Base-by-base conservation (phyloP, 2,888 invertebrate genomes). In the Lithophane leautieri region DNA sequence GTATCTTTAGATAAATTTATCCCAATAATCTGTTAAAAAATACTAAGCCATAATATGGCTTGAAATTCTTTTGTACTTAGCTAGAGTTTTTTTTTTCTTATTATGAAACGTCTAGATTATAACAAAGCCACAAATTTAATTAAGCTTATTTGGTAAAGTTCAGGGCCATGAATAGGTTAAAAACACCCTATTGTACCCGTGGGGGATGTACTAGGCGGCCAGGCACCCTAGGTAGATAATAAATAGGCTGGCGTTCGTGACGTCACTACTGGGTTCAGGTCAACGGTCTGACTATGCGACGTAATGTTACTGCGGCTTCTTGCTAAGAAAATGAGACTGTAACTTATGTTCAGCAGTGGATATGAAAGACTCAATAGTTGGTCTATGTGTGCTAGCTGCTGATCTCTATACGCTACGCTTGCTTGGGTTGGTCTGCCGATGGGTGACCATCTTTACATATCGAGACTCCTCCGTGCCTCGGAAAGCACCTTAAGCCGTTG, bases 251-350 rank as follows among this genome's bases (percentile, higher is more conserved):
- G 63, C 34, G 19, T 60, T 34, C 12, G 50, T 84, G 84, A 82
- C 69, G 76, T 84, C 71, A 80, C 6, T 22, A 44, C 62, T 79
- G n/a, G 47, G 42, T 19, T 72, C 76, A 72, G 82, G 84, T 81
- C 76, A 84, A 54, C 12, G 76, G 34, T 34, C 70, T 70, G 16
- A 50, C n/a, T 67, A 25, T 34, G 19, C 25, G 65, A 16, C 54
- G 54, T 28, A 62, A 47, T 54, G 16, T 62, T 54, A 62, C 61
- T 79, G 73, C 79, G 50, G n/a, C 12, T 47, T 28, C 66, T 50
- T 28, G 28, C 9, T 22, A 1, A 25, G 54, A 25, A 42, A 42
- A 25, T 58, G n/a, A 4, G 40, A 52, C 40, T 19, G 11, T 11
- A n/a, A 9, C 1, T 4, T 66, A 28, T 22, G 47, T 1, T 47